Conservation (phyloP, 2,888 invertebrate species). For the Mamestra brassicae region DNA sequence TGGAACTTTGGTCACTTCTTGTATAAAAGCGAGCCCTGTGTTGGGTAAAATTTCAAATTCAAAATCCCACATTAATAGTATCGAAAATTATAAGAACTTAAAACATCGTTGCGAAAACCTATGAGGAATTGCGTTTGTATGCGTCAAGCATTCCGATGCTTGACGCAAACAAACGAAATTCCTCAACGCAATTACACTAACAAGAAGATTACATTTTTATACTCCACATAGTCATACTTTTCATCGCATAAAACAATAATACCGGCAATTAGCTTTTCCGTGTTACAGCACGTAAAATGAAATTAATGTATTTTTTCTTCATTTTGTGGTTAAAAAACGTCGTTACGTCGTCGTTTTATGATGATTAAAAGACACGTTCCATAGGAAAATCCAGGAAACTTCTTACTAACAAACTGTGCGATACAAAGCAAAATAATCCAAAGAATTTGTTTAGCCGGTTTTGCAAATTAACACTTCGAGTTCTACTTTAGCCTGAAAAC, state of each 20-base stretch:
- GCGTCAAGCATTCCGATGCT: no score
- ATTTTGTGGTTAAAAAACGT: constrained; percentile 1
- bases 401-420: no score
- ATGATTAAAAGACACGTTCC: neutral
- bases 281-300: constrained; percentile 26
- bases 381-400: neutral
- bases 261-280: constrained; percentile 27
- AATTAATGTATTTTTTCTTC: neutral
- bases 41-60: neutral
- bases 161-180: no score
- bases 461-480: no score
- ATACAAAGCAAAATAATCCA: no score
- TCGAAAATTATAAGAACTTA: no score
- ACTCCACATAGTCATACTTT: neutral
- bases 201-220: neutral
- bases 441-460: no score
- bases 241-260: constrained; percentile 2
- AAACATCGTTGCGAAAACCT: no score
- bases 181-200: neutral
- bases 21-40: neutral
- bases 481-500: no score
- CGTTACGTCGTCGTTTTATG: constrained; percentile 17
- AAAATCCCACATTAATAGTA: no score
- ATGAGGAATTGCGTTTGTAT: no score
- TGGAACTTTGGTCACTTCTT: neutral